Conservation (phyloP, 2,888 invertebrate genomes). For the Caenorhabditis imperialis region DNA sequence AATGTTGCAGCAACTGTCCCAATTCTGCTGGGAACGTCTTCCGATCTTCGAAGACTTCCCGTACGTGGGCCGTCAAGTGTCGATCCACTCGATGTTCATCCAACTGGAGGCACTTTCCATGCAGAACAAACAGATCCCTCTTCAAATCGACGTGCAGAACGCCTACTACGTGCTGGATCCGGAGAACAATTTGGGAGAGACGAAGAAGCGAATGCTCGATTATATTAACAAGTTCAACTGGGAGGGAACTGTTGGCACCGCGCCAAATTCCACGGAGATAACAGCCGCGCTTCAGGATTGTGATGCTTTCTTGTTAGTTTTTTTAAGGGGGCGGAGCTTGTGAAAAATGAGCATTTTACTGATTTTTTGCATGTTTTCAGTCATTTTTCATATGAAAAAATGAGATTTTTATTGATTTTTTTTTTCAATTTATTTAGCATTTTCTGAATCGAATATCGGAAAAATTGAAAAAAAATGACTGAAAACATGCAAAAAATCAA, state of each 20-base stretch:
- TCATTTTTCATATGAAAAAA: slow-evolving; percentile 9
- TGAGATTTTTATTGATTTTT: too few species aligned
- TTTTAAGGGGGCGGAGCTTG: background rate
- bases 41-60: slow-evolving; percentile 63
- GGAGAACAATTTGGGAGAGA: slow-evolving; percentile 68
- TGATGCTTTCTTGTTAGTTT: slow-evolving; percentile 69
- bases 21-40: slow-evolving; percentile 68
- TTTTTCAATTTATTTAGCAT: too few species aligned
- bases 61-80: slow-evolving; percentile 66
- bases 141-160: slow-evolving; percentile 64
- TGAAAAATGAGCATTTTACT: background rate
- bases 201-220: slow-evolving; percentile 65
- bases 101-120: slow-evolving; percentile 35
- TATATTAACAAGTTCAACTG: slow-evolving; percentile 65
- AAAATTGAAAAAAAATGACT: too few species aligned
- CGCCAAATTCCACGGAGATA: slow-evolving; percentile 56
- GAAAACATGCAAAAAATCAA: background rate
- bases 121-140: slow-evolving; percentile 61
- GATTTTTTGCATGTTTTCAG: background rate
- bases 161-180: slow-evolving; percentile 74
- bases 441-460: too few species aligned
- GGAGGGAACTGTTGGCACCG: slow-evolving; percentile 63
- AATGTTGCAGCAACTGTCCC: slow-evolving; percentile 37
- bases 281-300: slow-evolving; percentile 56
- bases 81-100: slow-evolving; percentile 62